Evolutionary conservation across 2,797 vertebrate genomes (phyloP), one percentile per base, ranked within the genome.

Genomic region (Gymnoscopelus microlampas): DNA sequence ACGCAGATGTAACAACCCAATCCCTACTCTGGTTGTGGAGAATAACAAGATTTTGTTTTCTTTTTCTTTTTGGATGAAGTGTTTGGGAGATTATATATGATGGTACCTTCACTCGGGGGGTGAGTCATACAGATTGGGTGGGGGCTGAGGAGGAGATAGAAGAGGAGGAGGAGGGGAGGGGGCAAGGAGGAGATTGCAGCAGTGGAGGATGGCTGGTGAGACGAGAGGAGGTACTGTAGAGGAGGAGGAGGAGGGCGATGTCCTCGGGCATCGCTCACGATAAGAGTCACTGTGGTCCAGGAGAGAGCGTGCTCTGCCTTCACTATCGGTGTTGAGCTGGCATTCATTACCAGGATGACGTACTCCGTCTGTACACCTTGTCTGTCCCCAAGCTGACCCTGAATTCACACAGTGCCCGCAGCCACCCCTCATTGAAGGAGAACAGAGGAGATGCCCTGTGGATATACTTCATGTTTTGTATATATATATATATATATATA

Each of bases 341-440:
- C 85, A 79, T 88, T 85, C 77, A 84, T 87, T 83, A 84, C 51
- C 35, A 65, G 67, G 64, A 85, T 90, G 89, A 91, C 81, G 87
- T 85, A 67, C 78, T 85, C 80, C 71, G 84, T 88, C 89, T 90
- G 87, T 68, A 79, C 76, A 81, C 87, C 85, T 86, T 83, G 83
- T 85, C 81, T 85, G 83, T 89, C 87, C 89, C 74, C 74, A 57
- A 70, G 80, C 77, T 85, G 85, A 91, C 88, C 86, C 82, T 87
- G 79, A 81, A 83, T 73, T 80, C 69, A 64, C 71, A 60, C 74
- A 48, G 39, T 35, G 72, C 63, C 53, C 75, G 29, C 50, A 71
- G 71, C 68, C 63, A 79, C 63, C 44, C 66, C 68, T 74, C 53
- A 62, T 0, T 57, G 71, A 85, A 70, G 66, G 53, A 56, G 73